Evolutionary conservation across 2,113 vertebrate species (phyloP).

Genomic region (Rhinoptilus africanus): DNA sequence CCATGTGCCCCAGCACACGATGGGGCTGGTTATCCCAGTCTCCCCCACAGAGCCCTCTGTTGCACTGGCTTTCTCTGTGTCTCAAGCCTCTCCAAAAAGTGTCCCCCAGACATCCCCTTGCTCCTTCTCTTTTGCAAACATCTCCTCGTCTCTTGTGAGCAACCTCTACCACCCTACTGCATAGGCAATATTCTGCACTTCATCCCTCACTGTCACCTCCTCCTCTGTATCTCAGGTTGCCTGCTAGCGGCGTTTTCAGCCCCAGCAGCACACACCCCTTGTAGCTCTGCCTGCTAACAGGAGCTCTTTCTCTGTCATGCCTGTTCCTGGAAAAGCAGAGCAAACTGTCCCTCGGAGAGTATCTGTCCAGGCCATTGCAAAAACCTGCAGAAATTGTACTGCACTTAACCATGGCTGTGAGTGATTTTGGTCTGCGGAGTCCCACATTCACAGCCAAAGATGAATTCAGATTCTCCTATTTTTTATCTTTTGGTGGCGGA

Average conservation of each 20-base stretch:
- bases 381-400: background rate
- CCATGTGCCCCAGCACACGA: background rate
- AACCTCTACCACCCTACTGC: background rate
- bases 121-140: background rate
- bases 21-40: background rate
- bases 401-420: background rate
- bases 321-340: background rate
- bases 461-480: background rate
- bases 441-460: background rate
- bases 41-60: background rate
- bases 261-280: background rate
- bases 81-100: background rate
- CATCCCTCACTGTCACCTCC: background rate
- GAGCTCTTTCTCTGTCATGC: background rate
- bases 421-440: background rate
- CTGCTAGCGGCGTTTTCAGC: constrained; percentile 6
- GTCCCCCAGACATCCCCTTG: background rate
- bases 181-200: background rate
- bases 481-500: background rate
- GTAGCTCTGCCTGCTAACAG: background rate
- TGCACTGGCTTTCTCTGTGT: background rate
- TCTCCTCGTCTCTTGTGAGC: background rate
- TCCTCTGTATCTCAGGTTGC: too few relatives aligned
- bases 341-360: background rate
- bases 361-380: background rate